Conservation (phyloP, 1,140 invertebrate genomes). For the Melipona quadrifasciata region DNA sequence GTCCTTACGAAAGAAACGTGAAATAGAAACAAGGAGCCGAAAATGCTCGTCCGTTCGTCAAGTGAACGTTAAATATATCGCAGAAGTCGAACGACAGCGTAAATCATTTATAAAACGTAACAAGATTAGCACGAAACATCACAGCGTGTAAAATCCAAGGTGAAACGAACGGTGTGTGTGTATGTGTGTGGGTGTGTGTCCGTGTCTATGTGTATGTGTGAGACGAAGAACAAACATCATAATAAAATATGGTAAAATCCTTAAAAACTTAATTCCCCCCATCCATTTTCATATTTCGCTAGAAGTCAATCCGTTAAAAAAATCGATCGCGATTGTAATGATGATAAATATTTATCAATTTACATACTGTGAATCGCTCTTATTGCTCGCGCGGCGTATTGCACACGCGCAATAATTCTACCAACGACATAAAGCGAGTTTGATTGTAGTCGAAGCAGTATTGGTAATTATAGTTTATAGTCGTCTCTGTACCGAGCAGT, state of each 20-base stretch:
- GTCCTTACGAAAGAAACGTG: constrained; percentile 1
- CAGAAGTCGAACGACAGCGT: constrained; percentile 34
- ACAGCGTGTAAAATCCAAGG: constrained; percentile 38
- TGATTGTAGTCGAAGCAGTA: constrained; percentile 27
- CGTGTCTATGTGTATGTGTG: not conserved
- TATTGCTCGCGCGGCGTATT: constrained; percentile 1
- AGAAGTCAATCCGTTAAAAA: not conserved
- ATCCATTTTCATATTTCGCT: not conserved
- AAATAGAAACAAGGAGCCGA: constrained; percentile 6
- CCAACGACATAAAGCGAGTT: constrained; percentile 14
- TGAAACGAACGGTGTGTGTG: constrained; percentile 11
- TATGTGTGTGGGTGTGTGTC: not conserved
- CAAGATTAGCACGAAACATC: constrained; percentile 52
- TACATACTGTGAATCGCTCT: not conserved
- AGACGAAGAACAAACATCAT: constrained; percentile 11
- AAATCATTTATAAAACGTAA: constrained; percentile 52
- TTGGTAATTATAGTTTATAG: not conserved
- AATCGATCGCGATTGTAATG: too few species aligned
- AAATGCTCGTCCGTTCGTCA: constrained; percentile 4
- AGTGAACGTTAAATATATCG: constrained; percentile 29
- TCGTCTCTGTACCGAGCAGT: not conserved
- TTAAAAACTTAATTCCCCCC: constrained; percentile 8
- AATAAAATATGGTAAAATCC: constrained; percentile 34
- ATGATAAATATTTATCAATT: not conserved
- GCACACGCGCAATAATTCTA: not conserved